These are phyloP conservation scores for Alces alces DNA, from an alignment of 2,113 vertebrate species.

Conservation along the genomic window DNA sequence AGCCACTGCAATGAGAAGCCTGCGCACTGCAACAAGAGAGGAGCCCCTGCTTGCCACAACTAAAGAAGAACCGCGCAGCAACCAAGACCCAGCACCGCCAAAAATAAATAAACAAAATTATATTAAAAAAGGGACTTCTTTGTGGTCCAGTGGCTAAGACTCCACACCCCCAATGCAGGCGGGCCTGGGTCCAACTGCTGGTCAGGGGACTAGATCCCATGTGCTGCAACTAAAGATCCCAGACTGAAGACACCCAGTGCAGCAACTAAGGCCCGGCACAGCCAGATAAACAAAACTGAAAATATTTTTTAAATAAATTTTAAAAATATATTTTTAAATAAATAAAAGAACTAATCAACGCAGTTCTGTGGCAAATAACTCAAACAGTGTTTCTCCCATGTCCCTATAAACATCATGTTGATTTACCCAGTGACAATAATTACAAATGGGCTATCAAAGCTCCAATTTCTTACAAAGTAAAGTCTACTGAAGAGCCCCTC, in stretches of 20 bases:
- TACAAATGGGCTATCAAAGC: neutral
- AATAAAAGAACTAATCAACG: neutral
- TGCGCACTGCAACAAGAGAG: accelerated
- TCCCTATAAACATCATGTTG: neutral
- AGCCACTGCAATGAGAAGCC: neutral
- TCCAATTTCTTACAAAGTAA: neutral
- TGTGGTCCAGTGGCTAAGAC: neutral
- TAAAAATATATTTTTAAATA: neutral
- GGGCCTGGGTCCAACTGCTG: neutral
- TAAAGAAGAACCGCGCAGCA: neutral
- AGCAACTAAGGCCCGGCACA: neutral
- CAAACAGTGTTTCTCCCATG: neutral
- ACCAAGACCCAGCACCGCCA: accelerated
- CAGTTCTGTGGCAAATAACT: neutral
- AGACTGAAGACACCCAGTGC: neutral
- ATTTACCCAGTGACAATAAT: neutral
- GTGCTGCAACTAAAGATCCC: neutral
- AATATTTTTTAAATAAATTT: neutral
- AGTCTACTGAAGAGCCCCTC: neutral
- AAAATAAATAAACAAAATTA: accelerated
- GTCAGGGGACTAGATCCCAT: neutral
- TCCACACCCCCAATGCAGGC: neutral
- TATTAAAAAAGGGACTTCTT: accelerated
- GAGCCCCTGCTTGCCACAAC: neutral
- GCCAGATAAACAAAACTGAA: neutral